Conservation (phyloP, 2,797 vertebrate genomes). For the Hyperoplus lanceolatus region DNA sequence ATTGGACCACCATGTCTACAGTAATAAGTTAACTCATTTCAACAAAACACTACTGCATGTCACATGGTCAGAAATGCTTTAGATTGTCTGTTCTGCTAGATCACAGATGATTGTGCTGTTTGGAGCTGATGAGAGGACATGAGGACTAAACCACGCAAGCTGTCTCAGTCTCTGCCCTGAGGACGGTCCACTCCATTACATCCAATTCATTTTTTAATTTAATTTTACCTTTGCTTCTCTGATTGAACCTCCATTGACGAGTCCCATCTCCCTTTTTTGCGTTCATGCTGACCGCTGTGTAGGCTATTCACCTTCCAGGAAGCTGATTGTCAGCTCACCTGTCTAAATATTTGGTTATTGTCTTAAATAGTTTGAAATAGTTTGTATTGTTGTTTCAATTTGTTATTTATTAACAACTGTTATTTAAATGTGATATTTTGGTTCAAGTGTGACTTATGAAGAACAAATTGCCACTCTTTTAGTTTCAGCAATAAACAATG, state of each 20-base stretch:
- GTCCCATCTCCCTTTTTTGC: too few species aligned
- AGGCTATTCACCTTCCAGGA: not conserved
- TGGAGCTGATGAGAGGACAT: not conserved
- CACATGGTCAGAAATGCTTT: constrained; percentile 37
- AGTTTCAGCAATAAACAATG: too few species aligned
- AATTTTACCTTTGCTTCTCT: too few species aligned
- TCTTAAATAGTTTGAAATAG: too few species aligned
- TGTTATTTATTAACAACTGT: too few species aligned
- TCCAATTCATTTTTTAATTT: not conserved
- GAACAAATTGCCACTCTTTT: too few species aligned
- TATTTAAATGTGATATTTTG: too few species aligned
- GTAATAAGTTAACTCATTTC: constrained; percentile 25
- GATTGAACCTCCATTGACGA: too few species aligned
- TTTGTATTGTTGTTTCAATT: too few species aligned
- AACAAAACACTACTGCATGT: constrained; percentile 43
- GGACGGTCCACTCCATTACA: not conserved
- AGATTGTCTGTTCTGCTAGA: constrained; percentile 52
- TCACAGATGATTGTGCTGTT: constrained; percentile 56
- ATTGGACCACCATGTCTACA: constrained; percentile 30
- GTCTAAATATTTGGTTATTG: not conserved
- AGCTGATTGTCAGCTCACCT: not conserved
- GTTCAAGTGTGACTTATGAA: too few species aligned
- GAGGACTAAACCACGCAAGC: not conserved
- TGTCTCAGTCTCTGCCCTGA: not conserved
- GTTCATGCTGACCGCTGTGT: too few species aligned